Conservation (phyloP, 2,797 vertebrate genomes). For the Pseudochromis fuscus region DNA sequence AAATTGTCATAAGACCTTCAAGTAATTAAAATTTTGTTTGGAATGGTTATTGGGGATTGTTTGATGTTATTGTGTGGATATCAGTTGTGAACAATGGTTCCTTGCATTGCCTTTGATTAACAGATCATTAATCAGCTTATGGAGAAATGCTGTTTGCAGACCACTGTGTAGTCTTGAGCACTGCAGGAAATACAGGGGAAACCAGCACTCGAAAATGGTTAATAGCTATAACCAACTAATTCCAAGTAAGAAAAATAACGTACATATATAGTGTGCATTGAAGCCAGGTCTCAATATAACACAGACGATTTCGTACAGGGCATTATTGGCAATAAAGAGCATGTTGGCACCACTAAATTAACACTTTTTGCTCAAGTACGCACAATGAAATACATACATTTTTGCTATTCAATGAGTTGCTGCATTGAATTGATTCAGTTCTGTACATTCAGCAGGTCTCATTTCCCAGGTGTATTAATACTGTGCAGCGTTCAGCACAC, state of each 20-base stretch:
- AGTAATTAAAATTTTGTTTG: not conserved
- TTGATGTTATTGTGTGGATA: not conserved
- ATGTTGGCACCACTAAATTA: conserved; percentile 57
- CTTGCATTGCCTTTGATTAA: conserved; percentile 9
- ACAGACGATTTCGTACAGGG: conserved; percentile 34
- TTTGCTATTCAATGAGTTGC: conserved; percentile 19
- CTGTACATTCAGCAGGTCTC: conserved; percentile 31
- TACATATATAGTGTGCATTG: conserved; percentile 41
- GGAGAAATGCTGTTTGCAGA: conserved; percentile 10
- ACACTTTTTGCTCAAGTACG: conserved; percentile 36
- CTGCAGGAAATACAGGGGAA: not conserved
- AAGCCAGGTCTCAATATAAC: conserved; percentile 21
- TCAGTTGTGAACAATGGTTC: not conserved
- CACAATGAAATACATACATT: conserved; percentile 32
- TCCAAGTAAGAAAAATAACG: conserved; percentile 6
- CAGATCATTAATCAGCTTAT: conserved; percentile 34
- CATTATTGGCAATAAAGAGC: conserved; percentile 61
- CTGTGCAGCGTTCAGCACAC: conserved; percentile 12
- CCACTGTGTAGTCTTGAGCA: not conserved
- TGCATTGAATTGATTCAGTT: conserved; percentile 27
- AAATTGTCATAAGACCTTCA: not conserved
- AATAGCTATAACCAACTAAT: conserved; percentile 6
- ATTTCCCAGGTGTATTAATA: conserved; percentile 47
- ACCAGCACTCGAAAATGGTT: conserved; percentile 3
- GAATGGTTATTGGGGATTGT: not conserved